A percentile compares a stretch with the other conserved stretches of the same genome.
These are phyloP conservation scores for Gortyna flavago DNA, from an alignment of 2,888 invertebrate genomes.

Conservation along the genomic window DNA sequence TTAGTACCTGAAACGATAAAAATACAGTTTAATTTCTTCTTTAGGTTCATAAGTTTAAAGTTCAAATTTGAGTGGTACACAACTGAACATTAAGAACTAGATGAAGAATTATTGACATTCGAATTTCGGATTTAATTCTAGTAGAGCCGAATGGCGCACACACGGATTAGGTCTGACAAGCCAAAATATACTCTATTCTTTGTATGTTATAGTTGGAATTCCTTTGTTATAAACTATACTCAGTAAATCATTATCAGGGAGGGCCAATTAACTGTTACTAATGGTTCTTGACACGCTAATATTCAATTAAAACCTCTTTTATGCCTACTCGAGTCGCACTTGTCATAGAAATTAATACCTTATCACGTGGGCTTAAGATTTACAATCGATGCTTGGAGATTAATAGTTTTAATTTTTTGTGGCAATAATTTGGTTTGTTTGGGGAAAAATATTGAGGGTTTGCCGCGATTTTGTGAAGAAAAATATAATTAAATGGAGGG, in stretches of 20 bases:
- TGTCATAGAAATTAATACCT: constrained; percentile 51
- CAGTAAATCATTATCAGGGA: constrained; percentile 67
- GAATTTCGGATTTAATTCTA: constrained; percentile 48
- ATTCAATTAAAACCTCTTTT: constrained; percentile 75
- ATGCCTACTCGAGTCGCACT: constrained; percentile 44
- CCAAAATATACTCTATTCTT: constrained; percentile 32
- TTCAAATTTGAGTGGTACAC: constrained; percentile 19
- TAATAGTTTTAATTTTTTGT: constrained; percentile 55
- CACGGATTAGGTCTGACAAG: constrained; percentile 7
- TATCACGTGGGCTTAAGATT: constrained; percentile 51
- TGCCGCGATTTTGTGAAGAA: constrained; percentile 28
- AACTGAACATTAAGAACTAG: constrained; percentile 22
- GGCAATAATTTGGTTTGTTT: constrained; percentile 66
- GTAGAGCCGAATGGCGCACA: constrained; percentile 25
- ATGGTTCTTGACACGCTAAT: constrained; percentile 77
- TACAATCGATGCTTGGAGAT: constrained; percentile 30
- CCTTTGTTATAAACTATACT: constrained; percentile 37
- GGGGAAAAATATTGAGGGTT: constrained; percentile 57
- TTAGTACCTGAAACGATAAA: constrained; percentile 62
- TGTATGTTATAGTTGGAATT: constrained; percentile 10
- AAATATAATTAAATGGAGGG: constrained; percentile 43
- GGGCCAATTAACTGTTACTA: constrained; percentile 71
- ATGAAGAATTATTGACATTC: constrained; percentile 54
- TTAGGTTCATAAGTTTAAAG: rapidly evolving
- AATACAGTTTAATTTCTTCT: constrained; percentile 30